Conservation (phyloP, 2,888 invertebrate species). For the Cerceris ruficornis region DNA sequence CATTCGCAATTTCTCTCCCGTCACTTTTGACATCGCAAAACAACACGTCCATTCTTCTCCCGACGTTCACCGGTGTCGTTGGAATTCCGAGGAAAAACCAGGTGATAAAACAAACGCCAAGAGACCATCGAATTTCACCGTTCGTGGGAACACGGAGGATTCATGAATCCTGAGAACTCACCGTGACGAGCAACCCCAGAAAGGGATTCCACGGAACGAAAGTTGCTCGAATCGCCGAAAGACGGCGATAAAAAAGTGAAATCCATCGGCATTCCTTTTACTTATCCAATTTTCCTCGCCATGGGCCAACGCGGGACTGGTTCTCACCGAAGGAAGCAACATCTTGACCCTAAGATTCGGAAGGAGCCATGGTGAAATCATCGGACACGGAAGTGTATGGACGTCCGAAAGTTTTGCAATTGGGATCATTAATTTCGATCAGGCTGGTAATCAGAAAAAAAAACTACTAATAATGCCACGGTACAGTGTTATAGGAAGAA, state of each 20-base stretch:
- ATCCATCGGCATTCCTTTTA: conserved; percentile 2
- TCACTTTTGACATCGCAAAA: background rate
- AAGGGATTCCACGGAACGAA: conserved; percentile 4
- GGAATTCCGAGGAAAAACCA: background rate
- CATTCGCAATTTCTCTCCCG: conserved; percentile 4
- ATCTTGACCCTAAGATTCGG: too few species aligned
- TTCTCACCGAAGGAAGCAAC: background rate
- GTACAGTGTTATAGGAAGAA: too few species aligned
- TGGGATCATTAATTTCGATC: too few species aligned
- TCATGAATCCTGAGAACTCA: background rate
- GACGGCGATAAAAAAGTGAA: conserved; percentile 17
- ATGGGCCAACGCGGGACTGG: background rate
- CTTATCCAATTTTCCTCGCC: background rate
- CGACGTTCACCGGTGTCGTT: background rate
- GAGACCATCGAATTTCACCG: background rate
- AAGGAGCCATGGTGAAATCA: too few species aligned
- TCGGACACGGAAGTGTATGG: too few species aligned
- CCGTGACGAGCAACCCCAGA: background rate
- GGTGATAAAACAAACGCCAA: background rate
- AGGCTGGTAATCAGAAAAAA: too few species aligned
- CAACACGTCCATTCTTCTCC: background rate
- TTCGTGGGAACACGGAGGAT: background rate
- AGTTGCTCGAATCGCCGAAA: background rate
- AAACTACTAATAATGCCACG: too few species aligned
- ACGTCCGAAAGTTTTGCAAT: too few species aligned